phyloP scores from a whole-genome alignment of 2,888 invertebrate genomes.

The Pollenia amentaria region DNA sequence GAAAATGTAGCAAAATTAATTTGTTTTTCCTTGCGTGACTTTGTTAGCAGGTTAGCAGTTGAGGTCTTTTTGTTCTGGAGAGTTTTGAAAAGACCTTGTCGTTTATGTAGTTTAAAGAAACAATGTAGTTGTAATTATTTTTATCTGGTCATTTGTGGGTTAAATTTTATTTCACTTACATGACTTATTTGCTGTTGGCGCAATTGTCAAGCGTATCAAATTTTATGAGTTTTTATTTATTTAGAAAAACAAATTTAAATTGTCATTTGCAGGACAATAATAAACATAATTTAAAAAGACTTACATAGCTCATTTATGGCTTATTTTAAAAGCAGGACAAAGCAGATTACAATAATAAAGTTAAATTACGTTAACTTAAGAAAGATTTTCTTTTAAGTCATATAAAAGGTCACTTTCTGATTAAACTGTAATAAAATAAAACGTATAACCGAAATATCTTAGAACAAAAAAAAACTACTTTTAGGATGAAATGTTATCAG shows the following conservation, averaged over 20 bases:
- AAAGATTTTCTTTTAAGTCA: no score
- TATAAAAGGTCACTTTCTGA: no score
- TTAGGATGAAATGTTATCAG: no score
- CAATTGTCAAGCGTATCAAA: constrained; percentile 9
- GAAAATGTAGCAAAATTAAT: constrained; percentile 48
- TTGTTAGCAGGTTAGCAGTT: background rate
- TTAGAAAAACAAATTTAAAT: background rate
- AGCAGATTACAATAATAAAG: no score
- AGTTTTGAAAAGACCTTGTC: background rate
- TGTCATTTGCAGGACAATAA: background rate
- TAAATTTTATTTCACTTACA: constrained; percentile 61
- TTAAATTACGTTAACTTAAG: no score
- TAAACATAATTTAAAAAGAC: no score
- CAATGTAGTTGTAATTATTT: background rate
- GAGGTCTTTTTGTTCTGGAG: background rate
- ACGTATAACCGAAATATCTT: no score
- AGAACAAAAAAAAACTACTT: no score
- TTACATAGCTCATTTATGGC: no score
- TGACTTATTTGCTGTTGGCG: constrained; percentile 44
- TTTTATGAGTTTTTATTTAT: constrained; percentile 11
- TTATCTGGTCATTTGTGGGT: constrained; percentile 46
- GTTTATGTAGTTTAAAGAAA: background rate
- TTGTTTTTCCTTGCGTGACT: constrained; percentile 53
- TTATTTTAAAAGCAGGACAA: no score
- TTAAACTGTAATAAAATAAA: no score